A percentile compares a stretch with the other conserved stretches of the same genome.
phyloP scores from a whole-genome alignment of 2,113 vertebrate genomes.

The Cromileptes altivelis region DNA sequence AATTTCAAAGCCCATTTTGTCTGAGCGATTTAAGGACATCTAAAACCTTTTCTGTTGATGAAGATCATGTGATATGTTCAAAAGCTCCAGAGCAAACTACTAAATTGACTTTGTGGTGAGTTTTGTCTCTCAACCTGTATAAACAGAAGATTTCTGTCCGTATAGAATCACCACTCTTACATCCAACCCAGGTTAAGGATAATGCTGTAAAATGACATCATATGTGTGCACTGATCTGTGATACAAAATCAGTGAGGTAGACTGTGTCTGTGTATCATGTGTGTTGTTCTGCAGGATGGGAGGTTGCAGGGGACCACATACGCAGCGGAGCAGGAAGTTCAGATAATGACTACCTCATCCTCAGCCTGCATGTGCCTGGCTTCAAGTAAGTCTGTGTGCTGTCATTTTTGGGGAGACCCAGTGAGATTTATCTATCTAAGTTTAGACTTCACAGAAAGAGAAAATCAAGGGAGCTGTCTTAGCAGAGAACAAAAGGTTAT shows the following conservation, averaged over 20 bases:
- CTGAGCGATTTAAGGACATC: not conserved
- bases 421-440: not conserved
- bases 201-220: not conserved
- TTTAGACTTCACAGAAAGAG: not conserved
- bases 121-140: not conserved
- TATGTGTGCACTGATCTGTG: not conserved
- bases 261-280: not conserved
- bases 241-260: not conserved
- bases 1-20: not conserved
- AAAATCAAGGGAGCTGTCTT: not conserved
- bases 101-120: not conserved
- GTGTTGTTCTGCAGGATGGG: slow-evolving; percentile 89
- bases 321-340: slow-evolving; percentile 93
- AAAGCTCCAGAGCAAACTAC: not conserved
- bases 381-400: slow-evolving; percentile 91
- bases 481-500: not conserved
- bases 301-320: slow-evolving; percentile 95
- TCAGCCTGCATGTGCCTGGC: slow-evolving; percentile 93
- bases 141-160: not conserved
- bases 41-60: not conserved
- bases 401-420: not conserved
- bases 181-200: too few relatives aligned
- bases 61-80: not conserved
- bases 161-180: not conserved
- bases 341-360: slow-evolving; percentile 97